Conservation (phyloP, 2,888 invertebrate species). For the Iphiclides podalirius region DNA sequence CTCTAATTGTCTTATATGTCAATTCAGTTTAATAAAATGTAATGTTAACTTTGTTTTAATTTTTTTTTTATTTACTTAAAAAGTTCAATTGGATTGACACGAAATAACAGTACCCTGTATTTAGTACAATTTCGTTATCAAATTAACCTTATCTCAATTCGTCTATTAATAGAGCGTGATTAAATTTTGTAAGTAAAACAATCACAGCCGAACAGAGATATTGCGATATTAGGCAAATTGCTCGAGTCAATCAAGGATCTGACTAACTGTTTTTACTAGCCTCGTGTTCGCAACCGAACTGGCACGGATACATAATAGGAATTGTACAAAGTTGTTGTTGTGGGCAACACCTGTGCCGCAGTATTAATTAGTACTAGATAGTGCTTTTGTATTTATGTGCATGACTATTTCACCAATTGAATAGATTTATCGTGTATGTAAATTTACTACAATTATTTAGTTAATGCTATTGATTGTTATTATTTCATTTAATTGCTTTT, state of each 20-base stretch:
- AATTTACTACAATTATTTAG: not conserved
- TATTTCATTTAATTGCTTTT: no score
- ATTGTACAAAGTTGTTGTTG: constrained; percentile 17
- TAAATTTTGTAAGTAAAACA: constrained; percentile 19
- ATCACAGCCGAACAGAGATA: constrained; percentile 4
- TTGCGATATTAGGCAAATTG: constrained; percentile 24
- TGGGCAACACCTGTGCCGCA: constrained; percentile 20
- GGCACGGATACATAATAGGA: constrained; percentile 23
- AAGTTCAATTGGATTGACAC: no score
- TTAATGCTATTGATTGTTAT: no score
- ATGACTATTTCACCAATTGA: not conserved
- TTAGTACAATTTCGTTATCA: constrained; percentile 15
- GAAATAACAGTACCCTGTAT: not conserved
- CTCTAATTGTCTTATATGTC: no score
- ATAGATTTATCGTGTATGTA: not conserved
- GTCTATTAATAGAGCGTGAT: constrained; percentile 20
- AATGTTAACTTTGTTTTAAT: no score
- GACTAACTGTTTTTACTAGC: constrained; percentile 16
- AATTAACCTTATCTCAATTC: constrained; percentile 15
- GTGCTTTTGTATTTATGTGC: not conserved
- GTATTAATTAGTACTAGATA: constrained; percentile 14
- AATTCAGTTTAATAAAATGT: no score
- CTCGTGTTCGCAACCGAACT: constrained; percentile 3
- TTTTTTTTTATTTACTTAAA: no score
- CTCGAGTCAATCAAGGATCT: constrained; percentile 22